Evolutionary conservation across 2,797 vertebrate species (phyloP).

Genomic region (Channallabes apus): DNA sequence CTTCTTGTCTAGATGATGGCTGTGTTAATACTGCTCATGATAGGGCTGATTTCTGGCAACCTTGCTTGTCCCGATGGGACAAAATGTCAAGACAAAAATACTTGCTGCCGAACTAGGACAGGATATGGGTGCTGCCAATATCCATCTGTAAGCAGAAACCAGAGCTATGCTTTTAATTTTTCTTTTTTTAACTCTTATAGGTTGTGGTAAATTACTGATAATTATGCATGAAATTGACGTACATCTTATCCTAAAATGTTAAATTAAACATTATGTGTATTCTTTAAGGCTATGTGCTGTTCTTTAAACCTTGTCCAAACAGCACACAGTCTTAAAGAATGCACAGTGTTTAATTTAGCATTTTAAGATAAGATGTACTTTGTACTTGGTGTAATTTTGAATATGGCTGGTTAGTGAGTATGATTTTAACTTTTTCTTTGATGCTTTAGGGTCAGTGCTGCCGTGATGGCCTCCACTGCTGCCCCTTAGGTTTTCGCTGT

Average conservation of each 20-base stretch:
- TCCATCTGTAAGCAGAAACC: constrained; percentile 62
- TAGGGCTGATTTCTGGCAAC: constrained; percentile 53
- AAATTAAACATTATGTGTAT: background rate
- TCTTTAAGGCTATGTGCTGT: constrained; percentile 71
- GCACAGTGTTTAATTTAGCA: no score
- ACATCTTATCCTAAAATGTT: background rate
- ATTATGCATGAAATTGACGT: background rate
- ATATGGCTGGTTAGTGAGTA: no score
- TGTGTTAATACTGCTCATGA: constrained; percentile 57
- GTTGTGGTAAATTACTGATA: background rate
- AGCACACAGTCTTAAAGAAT: no score
- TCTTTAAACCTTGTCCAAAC: background rate
- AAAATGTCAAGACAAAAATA: constrained; percentile 50
- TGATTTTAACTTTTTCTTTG: no score
- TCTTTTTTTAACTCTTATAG: background rate
- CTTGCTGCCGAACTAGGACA: constrained; percentile 60
- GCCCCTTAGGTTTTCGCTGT: constrained; percentile 64
- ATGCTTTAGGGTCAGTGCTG: constrained; percentile 64
- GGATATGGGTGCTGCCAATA: constrained; percentile 70
- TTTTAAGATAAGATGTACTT: no score
- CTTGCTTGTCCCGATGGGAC: constrained; percentile 66
- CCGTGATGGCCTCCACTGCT: constrained; percentile 67
- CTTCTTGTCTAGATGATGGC: constrained; percentile 48
- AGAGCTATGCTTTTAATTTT: background rate
- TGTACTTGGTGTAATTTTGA: no score